Percentiles rank a stretch among this genome's conserved stretches.
Conservation (phyloP, 2,797 vertebrate genomes). For the Helostoma temminkii region DNA sequence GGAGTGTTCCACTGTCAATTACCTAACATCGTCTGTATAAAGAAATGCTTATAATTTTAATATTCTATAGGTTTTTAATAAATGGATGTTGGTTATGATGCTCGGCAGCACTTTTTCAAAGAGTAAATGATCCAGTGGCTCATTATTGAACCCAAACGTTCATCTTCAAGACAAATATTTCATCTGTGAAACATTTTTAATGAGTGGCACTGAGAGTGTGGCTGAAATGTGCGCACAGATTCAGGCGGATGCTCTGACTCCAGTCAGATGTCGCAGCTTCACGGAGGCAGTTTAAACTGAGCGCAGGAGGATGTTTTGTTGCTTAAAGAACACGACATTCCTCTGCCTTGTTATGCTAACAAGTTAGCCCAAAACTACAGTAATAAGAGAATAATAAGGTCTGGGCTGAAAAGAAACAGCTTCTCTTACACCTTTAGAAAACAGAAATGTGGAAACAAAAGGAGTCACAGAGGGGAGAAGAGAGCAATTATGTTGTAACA, state of each 20-base stretch:
- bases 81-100: background rate
- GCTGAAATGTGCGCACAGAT: too few relatives aligned
- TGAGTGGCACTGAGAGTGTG: too few relatives aligned
- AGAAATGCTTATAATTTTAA: too few relatives aligned
- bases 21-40: too few relatives aligned
- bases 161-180: background rate
- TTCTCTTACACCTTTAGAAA: constrained; percentile 8
- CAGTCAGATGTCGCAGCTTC: constrained; percentile 4
- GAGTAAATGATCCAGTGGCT: background rate
- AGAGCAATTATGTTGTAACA: constrained; percentile 30
- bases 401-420: background rate
- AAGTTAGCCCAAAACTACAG: constrained; percentile 30
- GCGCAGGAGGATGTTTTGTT: constrained; percentile 7
- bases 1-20: too few relatives aligned
- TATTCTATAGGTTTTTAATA: background rate
- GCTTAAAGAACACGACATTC: constrained; percentile 1
- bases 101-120: background rate
- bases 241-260: background rate
- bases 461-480: constrained; percentile 1
- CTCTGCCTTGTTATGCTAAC: background rate
- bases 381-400: background rate
- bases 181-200: background rate
- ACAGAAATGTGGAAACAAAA: constrained; percentile 29
- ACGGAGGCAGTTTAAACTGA: background rate
- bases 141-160: background rate